Evolutionary conservation across 2,888 invertebrate genomes (phyloP).

Genomic region (Invenusta paracnida): DNA sequence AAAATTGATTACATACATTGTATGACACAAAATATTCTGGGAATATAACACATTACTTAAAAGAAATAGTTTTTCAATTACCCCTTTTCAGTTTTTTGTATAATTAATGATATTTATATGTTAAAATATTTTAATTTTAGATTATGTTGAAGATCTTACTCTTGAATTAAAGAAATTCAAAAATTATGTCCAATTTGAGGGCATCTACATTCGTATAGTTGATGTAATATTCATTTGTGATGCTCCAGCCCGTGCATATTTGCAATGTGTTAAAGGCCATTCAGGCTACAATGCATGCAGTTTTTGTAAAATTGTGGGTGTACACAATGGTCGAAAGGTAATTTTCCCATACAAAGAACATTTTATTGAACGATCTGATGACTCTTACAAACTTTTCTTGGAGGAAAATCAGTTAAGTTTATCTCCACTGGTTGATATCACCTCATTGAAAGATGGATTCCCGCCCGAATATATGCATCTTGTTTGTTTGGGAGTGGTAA

Average conservation of each 20-base stretch:
- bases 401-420: neutral
- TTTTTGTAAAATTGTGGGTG: neutral
- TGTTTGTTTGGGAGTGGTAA: neutral
- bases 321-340: neutral
- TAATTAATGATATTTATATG: too few species aligned
- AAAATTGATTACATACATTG: too few species aligned
- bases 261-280: neutral
- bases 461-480: constrained; percentile 18
- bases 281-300: neutral
- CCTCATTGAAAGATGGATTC: neutral
- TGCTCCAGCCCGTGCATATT: neutral
- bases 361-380: neutral
- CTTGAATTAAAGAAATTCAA: neutral
- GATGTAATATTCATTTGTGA: constrained; percentile 1
- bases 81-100: too few species aligned
- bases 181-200: neutral
- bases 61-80: too few species aligned
- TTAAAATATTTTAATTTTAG: too few species aligned
- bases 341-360: neutral
- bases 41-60: too few species aligned
- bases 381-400: neutral
- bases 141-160: too few species aligned
- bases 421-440: neutral
- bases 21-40: too few species aligned
- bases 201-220: neutral